These are phyloP conservation scores for Euura lappo DNA, from an alignment of 1,140 invertebrate genomes.

Conservation along the genomic window DNA sequence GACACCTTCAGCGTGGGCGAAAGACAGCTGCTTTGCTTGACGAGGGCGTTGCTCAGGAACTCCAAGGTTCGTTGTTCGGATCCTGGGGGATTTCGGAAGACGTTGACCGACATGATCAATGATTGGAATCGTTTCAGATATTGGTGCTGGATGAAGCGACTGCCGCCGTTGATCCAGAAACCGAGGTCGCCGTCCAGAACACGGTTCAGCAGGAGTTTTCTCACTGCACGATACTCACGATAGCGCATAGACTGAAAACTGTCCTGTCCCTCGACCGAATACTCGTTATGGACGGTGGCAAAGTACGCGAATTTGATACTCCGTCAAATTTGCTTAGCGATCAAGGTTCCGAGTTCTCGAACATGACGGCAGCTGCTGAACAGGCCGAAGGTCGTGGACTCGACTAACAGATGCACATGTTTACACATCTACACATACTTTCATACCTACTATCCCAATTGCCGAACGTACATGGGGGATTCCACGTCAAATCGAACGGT, in stretches of 20 bases:
- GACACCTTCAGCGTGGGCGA: too few relatives aligned
- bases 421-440: too few relatives aligned
- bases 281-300: constrained; percentile 66
- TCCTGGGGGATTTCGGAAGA: too few relatives aligned
- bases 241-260: constrained; percentile 68
- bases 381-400: too few relatives aligned
- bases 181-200: constrained; percentile 51
- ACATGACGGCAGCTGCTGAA: constrained; percentile 59
- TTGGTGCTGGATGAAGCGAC: constrained; percentile 76
- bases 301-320: constrained; percentile 65
- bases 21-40: too few relatives aligned
- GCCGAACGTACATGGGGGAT: too few relatives aligned
- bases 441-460: too few relatives aligned
- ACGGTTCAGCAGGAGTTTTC: constrained; percentile 56
- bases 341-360: constrained; percentile 62
- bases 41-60: too few relatives aligned
- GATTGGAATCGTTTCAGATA: too few relatives aligned
- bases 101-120: too few relatives aligned
- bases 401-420: too few relatives aligned
- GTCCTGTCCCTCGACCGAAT: constrained; percentile 67
- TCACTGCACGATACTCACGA: constrained; percentile 66
- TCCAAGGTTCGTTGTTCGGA: too few relatives aligned
- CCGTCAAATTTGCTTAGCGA: constrained; percentile 60
- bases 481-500: background rate
- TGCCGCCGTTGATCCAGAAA: constrained; percentile 66